Base-by-base conservation (phyloP, 2,797 vertebrate genomes). In the Rousettus madagascariensis region DNA sequence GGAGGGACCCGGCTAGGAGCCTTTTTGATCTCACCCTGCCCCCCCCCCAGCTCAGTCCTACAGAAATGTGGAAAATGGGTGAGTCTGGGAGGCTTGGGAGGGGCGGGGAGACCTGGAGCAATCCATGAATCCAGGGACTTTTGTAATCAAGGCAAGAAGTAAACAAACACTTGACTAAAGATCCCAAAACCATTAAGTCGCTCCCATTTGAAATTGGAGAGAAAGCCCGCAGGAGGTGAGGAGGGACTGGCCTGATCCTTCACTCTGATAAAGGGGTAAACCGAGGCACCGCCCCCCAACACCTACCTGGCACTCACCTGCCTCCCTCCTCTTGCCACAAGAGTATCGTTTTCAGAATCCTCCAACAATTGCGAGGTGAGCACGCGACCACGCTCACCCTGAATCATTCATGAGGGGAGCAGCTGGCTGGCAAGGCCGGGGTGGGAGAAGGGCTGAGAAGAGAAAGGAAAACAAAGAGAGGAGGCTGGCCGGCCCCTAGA, bases 331-430 rank as follows among this genome's bases (percentile, higher is more conserved):
- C 63, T 17, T 4, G 78, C 74, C 43, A 9, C 1, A 4, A 6
- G 13, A 65, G 92, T 80, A 91, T 96, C 93, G 2, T 46, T 86
- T 96, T 89, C 86, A 65, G 83, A 59, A 22, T 79, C 63, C 74
- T n/a, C 46, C n/a, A 22, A 96, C 59, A 79, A 74, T 74, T 19
- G 68, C 65, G 53, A 86, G 90, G 90, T 78, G 65, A 92, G 82
- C 66, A 2, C 4, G 13, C 2, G 20, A 24, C 49, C 36, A 3
- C 6, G 3, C 11, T 51, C 16, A 17, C 15, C 43, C 77, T 97
- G n/a, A 97, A 97, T 97, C 88, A 96, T 97, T 97, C 28, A 97
- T 96, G 96, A 96, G 53, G 85, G 69, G 36, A 69, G 61, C 97
- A 97, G 96, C 92, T 97, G 96, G 92, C 55, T 2, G 69, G 41